These are phyloP conservation scores for Stercorarius parasiticus DNA, from an alignment of 2,113 vertebrate genomes.

Conservation along the genomic window DNA sequence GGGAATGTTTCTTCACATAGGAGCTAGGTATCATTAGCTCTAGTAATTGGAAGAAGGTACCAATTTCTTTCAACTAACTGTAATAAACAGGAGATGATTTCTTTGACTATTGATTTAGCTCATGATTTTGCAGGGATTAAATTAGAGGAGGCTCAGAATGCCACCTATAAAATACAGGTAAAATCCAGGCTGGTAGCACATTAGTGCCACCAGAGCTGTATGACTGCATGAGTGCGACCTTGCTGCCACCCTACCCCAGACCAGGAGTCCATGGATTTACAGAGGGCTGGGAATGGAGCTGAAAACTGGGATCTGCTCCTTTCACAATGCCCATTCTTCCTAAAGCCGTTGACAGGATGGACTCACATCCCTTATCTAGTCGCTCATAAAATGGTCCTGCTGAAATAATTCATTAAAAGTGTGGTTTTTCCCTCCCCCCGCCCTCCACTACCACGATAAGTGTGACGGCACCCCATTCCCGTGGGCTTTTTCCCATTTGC, in stretches of 20 bases:
- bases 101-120: neutral
- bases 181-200: neutral
- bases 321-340: neutral
- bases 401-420: neutral
- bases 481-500: neutral
- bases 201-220: neutral
- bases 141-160: neutral
- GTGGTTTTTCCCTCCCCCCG: neutral
- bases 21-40: neutral
- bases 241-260: neutral
- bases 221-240: fast-evolving
- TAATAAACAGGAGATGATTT: neutral
- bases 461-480: neutral
- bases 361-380: neutral
- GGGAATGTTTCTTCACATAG: neutral
- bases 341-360: neutral
- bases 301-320: neutral
- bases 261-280: neutral
- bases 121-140: neutral
- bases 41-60: neutral
- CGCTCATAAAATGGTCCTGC: neutral
- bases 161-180: neutral
- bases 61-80: neutral
- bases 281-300: neutral
- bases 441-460: neutral